A percentile compares a stretch with the other conserved stretches of the same genome.
Conservation (phyloP, 2,888 invertebrate species). For the Poecilobothrus nobilitatus region DNA sequence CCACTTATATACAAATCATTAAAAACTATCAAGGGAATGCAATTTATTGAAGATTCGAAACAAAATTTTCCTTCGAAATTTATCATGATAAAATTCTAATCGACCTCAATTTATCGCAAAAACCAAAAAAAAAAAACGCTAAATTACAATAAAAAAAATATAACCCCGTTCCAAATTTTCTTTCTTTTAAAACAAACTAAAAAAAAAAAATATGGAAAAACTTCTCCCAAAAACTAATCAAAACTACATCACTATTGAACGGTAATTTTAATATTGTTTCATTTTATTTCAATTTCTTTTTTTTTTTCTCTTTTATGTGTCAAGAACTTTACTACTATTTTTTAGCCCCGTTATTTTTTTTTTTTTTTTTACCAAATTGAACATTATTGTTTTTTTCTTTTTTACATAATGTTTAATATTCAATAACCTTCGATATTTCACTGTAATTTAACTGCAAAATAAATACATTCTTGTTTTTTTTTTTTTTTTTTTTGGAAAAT, state of each 20-base stretch:
- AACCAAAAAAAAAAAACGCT: too few species aligned
- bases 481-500: neutral
- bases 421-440: neutral
- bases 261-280: constrained; percentile 3
- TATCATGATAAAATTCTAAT: too few species aligned
- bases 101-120: too few species aligned
- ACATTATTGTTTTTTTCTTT: too few species aligned
- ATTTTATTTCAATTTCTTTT: neutral
- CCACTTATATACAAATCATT: too few species aligned
- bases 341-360: too few species aligned
- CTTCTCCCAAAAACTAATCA: neutral
- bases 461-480: neutral
- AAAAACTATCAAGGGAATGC: too few species aligned
- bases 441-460: too few species aligned
- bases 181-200: neutral
- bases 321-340: neutral
- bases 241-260: neutral
- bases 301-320: neutral
- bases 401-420: neutral
- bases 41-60: too few species aligned
- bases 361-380: too few species aligned
- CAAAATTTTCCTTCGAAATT: too few species aligned
- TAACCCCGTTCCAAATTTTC: neutral
- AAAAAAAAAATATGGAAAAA: neutral
- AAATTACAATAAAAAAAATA: neutral